Evolutionary conservation across 2,888 invertebrate genomes (phyloP).

Genomic region (Agriopis leucophaearia): DNA sequence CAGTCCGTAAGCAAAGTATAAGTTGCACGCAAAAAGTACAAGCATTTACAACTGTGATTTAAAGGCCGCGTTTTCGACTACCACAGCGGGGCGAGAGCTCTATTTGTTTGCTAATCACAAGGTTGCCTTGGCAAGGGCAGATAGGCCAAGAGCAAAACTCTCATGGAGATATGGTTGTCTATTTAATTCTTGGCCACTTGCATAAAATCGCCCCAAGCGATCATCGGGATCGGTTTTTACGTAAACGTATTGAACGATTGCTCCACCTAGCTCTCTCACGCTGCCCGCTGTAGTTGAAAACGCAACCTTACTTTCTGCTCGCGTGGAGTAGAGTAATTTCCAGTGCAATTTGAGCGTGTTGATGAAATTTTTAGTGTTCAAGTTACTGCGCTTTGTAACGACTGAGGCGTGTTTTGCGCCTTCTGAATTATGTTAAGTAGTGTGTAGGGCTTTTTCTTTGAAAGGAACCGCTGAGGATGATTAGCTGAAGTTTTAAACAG

Average conservation of each 20-base stretch:
- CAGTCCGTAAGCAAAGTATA: not conserved
- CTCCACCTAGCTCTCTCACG: too few species aligned
- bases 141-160: not conserved
- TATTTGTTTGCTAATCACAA: not conserved
- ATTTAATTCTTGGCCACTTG: too few species aligned
- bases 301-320: conserved; percentile 2
- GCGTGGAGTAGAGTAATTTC: conserved; percentile 23
- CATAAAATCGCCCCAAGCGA: too few species aligned
- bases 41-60: conserved; percentile 8
- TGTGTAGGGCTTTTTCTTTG: conserved; percentile 15
- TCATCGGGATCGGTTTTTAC: too few species aligned
- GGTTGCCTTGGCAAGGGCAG: not conserved
- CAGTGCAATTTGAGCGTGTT: conserved; percentile 26
- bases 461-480: conserved; percentile 13
- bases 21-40: conserved; percentile 21
- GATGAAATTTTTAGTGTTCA: conserved; percentile 28
- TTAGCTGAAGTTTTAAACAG: conserved; percentile 16
- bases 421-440: conserved; percentile 18
- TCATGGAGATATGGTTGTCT: too few species aligned
- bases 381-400: conserved; percentile 8
- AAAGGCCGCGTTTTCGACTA: not conserved
- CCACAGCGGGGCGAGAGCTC: not conserved
- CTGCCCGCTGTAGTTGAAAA: not conserved
- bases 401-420: conserved; percentile 18
- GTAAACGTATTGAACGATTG: too few species aligned